These are phyloP conservation scores for Agonopterix alstromeriana DNA, from an alignment of 2,888 invertebrate species.

Conservation along the genomic window DNA sequence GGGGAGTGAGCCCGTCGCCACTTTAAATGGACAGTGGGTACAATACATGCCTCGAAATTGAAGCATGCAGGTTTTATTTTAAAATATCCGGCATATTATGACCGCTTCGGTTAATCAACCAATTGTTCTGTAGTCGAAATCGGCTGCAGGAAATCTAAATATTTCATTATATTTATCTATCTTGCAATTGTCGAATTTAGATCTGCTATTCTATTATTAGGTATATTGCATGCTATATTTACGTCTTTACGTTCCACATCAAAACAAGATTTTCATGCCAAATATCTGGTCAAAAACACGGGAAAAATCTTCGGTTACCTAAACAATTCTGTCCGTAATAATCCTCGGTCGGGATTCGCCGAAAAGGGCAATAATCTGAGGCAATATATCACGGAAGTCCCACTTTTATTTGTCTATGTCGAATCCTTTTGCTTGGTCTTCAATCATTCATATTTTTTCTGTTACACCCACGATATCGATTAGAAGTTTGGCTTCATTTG, in stretches of 20 bases:
- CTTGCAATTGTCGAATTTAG: too few species aligned
- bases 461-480: neutral
- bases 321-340: conserved; percentile 16
- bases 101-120: too few species aligned
- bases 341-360: conserved; percentile 14
- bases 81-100: too few species aligned
- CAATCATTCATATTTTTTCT: conserved; percentile 19
- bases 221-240: too few species aligned
- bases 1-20: too few species aligned
- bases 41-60: too few species aligned
- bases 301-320: conserved; percentile 8
- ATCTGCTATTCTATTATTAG: too few species aligned
- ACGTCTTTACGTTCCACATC: neutral
- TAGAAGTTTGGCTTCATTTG: neutral
- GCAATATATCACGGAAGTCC: conserved; percentile 12
- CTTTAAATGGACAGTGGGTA: too few species aligned
- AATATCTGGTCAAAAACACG: conserved; percentile 14
- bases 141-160: too few species aligned
- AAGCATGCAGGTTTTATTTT: too few species aligned
- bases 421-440: conserved; percentile 15
- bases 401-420: conserved; percentile 14
- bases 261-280: conserved; percentile 14
- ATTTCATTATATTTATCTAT: too few species aligned
- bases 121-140: too few species aligned
- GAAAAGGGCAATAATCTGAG: conserved; percentile 12